Conservation (phyloP, 2,113 vertebrate species). For the Vombatus ursinus region DNA sequence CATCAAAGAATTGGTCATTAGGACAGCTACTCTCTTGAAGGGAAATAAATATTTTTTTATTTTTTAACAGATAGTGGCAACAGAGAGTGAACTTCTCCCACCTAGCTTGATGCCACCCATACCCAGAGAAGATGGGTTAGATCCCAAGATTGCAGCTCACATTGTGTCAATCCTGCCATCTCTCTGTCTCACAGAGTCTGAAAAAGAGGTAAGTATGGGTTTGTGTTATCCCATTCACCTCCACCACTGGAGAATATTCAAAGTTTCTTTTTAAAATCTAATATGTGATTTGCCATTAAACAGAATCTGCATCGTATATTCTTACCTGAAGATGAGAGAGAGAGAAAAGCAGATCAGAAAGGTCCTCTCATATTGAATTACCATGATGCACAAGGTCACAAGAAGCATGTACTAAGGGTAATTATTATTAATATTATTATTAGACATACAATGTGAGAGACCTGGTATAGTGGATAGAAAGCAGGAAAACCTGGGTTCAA, state of each 20-base stretch:
- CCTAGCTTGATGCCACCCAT: conserved; percentile 59
- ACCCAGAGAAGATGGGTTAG: conserved; percentile 75
- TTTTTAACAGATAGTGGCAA: conserved; percentile 87
- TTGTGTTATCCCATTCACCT: background rate
- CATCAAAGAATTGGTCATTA: background rate
- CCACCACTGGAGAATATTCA: background rate
- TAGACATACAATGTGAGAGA: background rate
- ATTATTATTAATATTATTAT: background rate
- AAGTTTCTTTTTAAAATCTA: conserved; percentile 13
- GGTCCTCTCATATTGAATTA: conserved; percentile 87
- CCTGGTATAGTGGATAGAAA: background rate
- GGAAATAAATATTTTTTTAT: background rate
- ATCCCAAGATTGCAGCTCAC: conserved; percentile 81
- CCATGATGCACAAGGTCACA: conserved; percentile 84
- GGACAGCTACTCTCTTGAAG: background rate
- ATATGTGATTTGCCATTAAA: conserved; percentile 57
- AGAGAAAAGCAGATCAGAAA: conserved; percentile 41
- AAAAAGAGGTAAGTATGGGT: conserved; percentile 85
- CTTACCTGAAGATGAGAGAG: conserved; percentile 62
- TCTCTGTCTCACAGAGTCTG: conserved; percentile 80
- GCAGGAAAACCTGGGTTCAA: background rate
- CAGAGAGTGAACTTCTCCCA: conserved; percentile 79
- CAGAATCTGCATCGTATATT: conserved; percentile 81
- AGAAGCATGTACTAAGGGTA: conserved; percentile 84
- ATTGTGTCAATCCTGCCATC: conserved; percentile 86